Percentiles rank a stretch among this genome's conserved stretches.
These are phyloP conservation scores for Phoeniculus purpureus DNA, from an alignment of 2,797 vertebrate species.

Conservation along the genomic window DNA sequence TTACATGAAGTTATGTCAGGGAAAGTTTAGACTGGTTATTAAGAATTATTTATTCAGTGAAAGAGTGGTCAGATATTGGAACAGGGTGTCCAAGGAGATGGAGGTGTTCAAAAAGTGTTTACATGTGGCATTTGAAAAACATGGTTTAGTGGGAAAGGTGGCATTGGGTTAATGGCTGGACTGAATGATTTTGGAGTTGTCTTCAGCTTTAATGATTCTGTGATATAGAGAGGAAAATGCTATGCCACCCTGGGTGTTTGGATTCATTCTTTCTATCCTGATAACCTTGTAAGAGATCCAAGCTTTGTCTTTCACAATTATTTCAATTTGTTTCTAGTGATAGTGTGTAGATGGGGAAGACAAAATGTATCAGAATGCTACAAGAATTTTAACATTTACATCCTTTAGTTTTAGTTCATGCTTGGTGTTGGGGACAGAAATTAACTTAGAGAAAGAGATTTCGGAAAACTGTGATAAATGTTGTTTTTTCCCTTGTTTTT, in stretches of 20 bases:
- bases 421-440: neutral
- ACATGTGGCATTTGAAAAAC: too few relatives aligned
- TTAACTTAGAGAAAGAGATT: neutral
- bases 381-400: neutral
- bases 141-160: too few relatives aligned
- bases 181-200: too few relatives aligned
- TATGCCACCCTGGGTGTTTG: neutral
- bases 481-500: neutral
- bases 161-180: too few relatives aligned
- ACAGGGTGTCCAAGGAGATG: too few relatives aligned
- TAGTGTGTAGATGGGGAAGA: neutral
- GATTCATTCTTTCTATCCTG: neutral
- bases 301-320: neutral
- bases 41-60: too few relatives aligned
- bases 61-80: too few relatives aligned
- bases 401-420: neutral
- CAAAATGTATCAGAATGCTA: neutral
- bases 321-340: neutral
- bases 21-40: too few relatives aligned
- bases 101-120: too few relatives aligned
- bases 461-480: neutral
- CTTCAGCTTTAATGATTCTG: too few relatives aligned
- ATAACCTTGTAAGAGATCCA: neutral
- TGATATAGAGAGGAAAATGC: neutral
- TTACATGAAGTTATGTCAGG: too few relatives aligned